Evolutionary conservation across 2,113 vertebrate genomes (phyloP).

Genomic region (Bombycilla garrulus): DNA sequence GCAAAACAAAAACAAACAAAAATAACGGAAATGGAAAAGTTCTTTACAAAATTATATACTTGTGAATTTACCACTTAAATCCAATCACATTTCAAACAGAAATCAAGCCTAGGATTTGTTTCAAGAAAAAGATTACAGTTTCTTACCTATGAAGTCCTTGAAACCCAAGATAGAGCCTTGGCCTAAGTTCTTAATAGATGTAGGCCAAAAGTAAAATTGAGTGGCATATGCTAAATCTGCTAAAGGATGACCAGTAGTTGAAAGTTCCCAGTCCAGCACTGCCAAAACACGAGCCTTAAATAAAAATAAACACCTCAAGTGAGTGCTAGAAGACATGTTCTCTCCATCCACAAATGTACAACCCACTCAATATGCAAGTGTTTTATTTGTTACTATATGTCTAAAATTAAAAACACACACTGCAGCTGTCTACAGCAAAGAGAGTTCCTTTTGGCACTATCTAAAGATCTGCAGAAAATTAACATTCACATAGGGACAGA

Average conservation of each 20-base stretch:
- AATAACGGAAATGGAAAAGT: not conserved
- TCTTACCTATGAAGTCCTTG: conserved; percentile 59
- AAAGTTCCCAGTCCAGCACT: conserved; percentile 93
- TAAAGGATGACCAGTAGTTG: conserved; percentile 88
- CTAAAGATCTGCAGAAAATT: not conserved
- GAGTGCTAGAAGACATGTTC: not conserved
- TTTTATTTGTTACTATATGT: not conserved
- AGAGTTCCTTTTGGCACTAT: not conserved
- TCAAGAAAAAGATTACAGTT: not conserved
- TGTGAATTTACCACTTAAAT: not conserved
- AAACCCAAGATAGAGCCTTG: not conserved
- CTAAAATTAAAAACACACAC: not conserved
- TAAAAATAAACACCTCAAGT: conserved; percentile 12
- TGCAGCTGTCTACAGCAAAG: not conserved
- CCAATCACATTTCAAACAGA: not conserved
- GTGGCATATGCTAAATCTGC: conserved; percentile 84
- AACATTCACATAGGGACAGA: not conserved
- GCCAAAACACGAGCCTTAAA: conserved; percentile 85
- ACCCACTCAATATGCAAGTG: not conserved
- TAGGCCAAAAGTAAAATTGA: conserved; percentile 79
- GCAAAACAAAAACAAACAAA: no score
- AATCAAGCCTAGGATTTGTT: not conserved
- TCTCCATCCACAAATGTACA: not conserved
- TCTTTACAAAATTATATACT: not conserved
- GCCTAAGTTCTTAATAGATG: not conserved